Percentiles rank a stretch among this genome's conserved stretches.
These are phyloP conservation scores for Phoenicopterus ruber DNA, from an alignment of 2,113 vertebrate species.

Conservation along the genomic window DNA sequence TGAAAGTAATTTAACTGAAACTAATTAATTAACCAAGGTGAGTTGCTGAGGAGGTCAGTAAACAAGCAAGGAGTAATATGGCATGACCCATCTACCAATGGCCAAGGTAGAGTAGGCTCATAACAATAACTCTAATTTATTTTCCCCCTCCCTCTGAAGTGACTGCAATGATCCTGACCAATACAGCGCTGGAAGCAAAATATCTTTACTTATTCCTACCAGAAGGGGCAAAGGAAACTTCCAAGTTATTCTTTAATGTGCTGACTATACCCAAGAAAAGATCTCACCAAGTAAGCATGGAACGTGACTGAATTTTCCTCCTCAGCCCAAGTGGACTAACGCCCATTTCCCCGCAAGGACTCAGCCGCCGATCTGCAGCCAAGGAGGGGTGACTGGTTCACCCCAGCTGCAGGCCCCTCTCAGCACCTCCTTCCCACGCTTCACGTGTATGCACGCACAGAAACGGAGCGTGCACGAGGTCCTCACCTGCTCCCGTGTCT, in stretches of 20 bases:
- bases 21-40: slow-evolving; percentile 16
- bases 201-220: not conserved
- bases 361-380: not conserved
- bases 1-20: slow-evolving; percentile 50
- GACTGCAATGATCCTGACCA: not conserved
- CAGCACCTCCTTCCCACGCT: not conserved
- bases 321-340: not conserved
- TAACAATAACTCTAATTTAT: not conserved
- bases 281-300: not conserved
- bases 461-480: not conserved
- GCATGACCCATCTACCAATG: not conserved
- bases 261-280: not conserved
- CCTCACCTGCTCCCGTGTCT: not conserved
- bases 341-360: not conserved
- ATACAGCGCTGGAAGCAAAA: not conserved
- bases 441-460: accelerated
- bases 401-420: not conserved
- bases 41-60: slow-evolving; percentile 29
- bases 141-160: not conserved
- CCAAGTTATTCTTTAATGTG: not conserved
- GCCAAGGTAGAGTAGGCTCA: not conserved
- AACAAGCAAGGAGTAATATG: not conserved
- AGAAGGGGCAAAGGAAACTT: not conserved
- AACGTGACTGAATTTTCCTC: not conserved
- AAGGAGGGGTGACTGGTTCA: not conserved